Percentiles rank a stretch among this genome's conserved stretches.
phyloP scores from a whole-genome alignment of 2,888 invertebrate genomes.

The Phyllotreta striolata region DNA sequence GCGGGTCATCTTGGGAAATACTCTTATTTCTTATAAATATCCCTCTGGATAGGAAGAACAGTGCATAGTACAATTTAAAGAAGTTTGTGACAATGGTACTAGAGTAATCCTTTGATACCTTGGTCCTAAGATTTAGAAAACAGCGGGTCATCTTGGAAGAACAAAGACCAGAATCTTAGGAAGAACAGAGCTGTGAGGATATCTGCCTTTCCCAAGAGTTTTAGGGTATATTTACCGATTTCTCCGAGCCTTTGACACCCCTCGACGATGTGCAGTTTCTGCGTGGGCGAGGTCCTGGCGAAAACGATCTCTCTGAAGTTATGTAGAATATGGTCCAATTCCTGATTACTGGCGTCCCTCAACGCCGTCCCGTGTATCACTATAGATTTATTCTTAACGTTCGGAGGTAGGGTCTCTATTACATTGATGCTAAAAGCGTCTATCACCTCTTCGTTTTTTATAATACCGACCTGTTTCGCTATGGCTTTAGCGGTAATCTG shows the following conservation, averaged over 20 bases:
- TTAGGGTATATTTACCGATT: constrained; percentile 71
- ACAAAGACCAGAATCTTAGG: too few relatives aligned
- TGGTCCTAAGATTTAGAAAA: background rate
- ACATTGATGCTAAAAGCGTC: constrained; percentile 53
- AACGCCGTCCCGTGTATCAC: constrained; percentile 66
- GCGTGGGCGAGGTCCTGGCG: constrained; percentile 66
- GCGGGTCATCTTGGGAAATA: too few relatives aligned
- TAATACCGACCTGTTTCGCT: constrained; percentile 77
- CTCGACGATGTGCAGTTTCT: constrained; percentile 73
- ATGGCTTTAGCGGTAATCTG: constrained; percentile 78
- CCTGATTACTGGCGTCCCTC: constrained; percentile 59
- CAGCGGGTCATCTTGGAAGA: too few relatives aligned
- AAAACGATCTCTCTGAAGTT: constrained; percentile 71
- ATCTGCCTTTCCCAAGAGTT: too few relatives aligned
- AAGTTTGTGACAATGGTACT: too few relatives aligned
- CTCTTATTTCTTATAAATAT: too few relatives aligned
- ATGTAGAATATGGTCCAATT: constrained; percentile 66
- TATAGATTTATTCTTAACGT: constrained; percentile 61
- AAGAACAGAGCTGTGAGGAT: too few relatives aligned
- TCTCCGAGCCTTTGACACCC: constrained; percentile 81
- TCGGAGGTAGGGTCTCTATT: constrained; percentile 52
- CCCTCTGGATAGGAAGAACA: too few relatives aligned
- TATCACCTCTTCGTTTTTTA: constrained; percentile 62
- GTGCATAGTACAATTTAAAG: too few relatives aligned
- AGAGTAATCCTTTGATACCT: too few relatives aligned